Evolutionary conservation across 2,888 invertebrate species (phyloP).

Genomic region (Syrista parreyssii): DNA sequence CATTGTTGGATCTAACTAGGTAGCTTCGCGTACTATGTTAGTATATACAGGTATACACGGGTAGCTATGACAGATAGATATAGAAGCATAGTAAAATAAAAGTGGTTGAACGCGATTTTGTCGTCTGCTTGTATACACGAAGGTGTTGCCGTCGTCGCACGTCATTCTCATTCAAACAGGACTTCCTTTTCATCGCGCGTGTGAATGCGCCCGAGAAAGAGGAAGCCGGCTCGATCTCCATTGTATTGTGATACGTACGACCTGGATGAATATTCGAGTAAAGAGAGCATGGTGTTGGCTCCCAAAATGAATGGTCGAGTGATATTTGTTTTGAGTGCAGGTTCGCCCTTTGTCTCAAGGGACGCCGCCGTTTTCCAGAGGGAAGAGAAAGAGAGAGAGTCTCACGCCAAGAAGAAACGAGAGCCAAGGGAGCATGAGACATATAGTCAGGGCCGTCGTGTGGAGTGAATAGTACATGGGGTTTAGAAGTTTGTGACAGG

Average conservation of each 20-base stretch:
- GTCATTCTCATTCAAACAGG: constrained; percentile 33
- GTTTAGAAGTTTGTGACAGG: neutral
- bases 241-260: constrained; percentile 39
- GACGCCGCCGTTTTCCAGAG: constrained; percentile 38
- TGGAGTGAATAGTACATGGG: neutral
- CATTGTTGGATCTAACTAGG: neutral
- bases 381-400: neutral
- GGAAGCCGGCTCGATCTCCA: constrained; percentile 43
- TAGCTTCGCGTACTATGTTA: neutral
- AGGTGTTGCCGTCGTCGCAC: constrained; percentile 52
- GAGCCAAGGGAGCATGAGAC: neutral
- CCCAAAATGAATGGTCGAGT: constrained; percentile 46
- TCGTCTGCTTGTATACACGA: constrained; percentile 19
- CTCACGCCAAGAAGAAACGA: neutral
- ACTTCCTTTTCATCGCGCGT: constrained; percentile 56
- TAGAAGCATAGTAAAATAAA: neutral
- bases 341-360: constrained; percentile 58
- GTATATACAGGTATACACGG: neutral
- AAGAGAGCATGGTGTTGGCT: neutral
- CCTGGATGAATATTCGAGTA: constrained; percentile 7
- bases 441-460: neutral
- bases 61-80: neutral
- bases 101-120: neutral
- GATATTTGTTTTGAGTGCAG: constrained; percentile 64
- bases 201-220: constrained; percentile 50